Percentiles rank a stretch among this genome's conserved stretches.
phyloP scores from a whole-genome alignment of 2,113 vertebrate species.

The Gopherus flavomarginatus region DNA sequence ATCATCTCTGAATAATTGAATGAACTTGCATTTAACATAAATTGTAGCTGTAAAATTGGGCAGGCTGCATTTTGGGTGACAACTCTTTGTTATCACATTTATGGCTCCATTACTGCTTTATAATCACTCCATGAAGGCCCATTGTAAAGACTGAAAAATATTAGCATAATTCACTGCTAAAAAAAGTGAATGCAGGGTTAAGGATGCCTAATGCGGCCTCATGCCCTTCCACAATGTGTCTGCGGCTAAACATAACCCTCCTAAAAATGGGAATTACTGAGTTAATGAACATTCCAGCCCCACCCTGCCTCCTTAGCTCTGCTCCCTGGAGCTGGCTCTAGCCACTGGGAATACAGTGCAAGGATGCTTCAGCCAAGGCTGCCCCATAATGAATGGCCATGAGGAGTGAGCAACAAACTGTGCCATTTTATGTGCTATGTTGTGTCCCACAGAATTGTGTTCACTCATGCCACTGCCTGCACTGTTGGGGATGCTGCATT shows the following conservation, averaged over 20 bases:
- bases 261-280: not conserved
- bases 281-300: not conserved
- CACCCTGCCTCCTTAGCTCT: not conserved
- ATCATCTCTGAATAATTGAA: conserved; percentile 60
- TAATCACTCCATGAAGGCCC: conserved; percentile 46
- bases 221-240: not conserved
- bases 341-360: fast-evolving
- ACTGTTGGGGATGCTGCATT: no score
- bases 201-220: not conserved
- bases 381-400: not conserved
- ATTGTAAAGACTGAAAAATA: conserved; percentile 17
- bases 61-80: conserved; percentile 2
- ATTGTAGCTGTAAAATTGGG: conserved; percentile 51
- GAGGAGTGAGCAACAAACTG: not conserved
- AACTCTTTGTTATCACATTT: conserved; percentile 50
- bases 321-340: not conserved
- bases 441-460: not conserved
- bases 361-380: not conserved
- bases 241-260: not conserved
- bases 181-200: not conserved
- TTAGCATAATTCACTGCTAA: conserved; percentile 8
- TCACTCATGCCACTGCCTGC: no score
- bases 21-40: conserved; percentile 60
- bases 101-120: conserved; percentile 35
- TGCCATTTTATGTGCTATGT: not conserved